Percentiles rank a stretch among this genome's conserved stretches.
Conservation (phyloP, 1,140 invertebrate genomes). For the Uloborus diversus region DNA sequence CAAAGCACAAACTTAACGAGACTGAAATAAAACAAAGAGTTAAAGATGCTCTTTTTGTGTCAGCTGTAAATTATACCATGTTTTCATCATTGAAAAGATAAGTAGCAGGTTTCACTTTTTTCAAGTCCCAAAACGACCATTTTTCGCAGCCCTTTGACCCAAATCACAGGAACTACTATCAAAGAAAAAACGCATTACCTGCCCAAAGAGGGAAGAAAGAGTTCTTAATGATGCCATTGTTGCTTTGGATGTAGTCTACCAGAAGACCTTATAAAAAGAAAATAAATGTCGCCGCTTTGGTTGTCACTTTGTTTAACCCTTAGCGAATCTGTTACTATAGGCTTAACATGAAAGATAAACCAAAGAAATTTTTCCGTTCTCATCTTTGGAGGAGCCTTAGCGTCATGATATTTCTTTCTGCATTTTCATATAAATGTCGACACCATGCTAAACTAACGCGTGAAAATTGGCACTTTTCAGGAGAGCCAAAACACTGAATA, state of each 20-base stretch:
- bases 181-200: conserved; percentile 36
- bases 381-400: no score
- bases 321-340: no score
- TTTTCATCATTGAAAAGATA: conserved; percentile 50
- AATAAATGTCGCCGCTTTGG: no score
- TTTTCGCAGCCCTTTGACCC: conserved; percentile 39
- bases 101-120: conserved; percentile 48
- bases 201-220: not conserved
- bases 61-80: conserved; percentile 50
- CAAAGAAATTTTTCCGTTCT: no score
- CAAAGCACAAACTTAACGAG: not conserved
- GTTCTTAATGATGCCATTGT: conserved; percentile 44
- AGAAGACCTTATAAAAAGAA: not conserved
- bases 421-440: no score
- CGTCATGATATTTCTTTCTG: no score
- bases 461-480: no score
- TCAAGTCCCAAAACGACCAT: not conserved
- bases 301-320: no score
- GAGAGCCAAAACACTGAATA: no score
- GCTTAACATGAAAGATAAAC: no score
- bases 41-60: conserved; percentile 32
- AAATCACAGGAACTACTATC: conserved; percentile 8
- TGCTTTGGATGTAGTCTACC: not conserved
- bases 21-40: conserved; percentile 9
- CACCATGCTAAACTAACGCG: no score